A percentile compares a stretch with the other conserved stretches of the same genome.
Evolutionary conservation across 2,113 vertebrate genomes (phyloP).

Genomic region (Larimichthys crocea): DNA sequence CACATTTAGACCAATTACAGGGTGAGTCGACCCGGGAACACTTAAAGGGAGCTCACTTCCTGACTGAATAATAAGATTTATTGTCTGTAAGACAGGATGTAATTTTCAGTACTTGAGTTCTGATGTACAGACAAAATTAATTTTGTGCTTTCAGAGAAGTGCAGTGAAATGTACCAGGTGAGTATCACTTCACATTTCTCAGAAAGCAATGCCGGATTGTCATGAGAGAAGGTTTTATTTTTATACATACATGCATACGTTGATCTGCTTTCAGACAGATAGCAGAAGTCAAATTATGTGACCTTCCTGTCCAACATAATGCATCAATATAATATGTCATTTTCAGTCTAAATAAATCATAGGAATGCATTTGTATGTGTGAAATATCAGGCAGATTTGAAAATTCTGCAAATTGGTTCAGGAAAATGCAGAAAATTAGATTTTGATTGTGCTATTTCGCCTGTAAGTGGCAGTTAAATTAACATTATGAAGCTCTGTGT

Average conservation of each 20-base stretch:
- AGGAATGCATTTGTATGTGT: not conserved
- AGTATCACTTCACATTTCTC: slow-evolving; percentile 59
- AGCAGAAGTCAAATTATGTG: not conserved
- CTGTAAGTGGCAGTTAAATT: not conserved
- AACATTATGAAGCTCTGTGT: not conserved
- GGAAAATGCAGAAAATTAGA: not conserved
- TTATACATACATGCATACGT: not conserved
- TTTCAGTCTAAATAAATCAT: not conserved
- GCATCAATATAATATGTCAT: not conserved
- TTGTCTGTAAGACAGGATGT: slow-evolving; percentile 38
- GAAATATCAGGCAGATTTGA: not conserved
- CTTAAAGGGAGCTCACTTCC: slow-evolving; percentile 33
- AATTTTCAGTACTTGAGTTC: slow-evolving; percentile 34
- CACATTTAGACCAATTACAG: slow-evolving; percentile 48
- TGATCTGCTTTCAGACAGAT: slow-evolving; percentile 5
- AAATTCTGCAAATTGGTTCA: not conserved
- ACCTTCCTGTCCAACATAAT: not conserved
- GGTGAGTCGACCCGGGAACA: not conserved
- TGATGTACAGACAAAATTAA: slow-evolving; percentile 36
- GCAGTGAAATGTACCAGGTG: slow-evolving; percentile 12
- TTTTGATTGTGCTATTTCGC: not conserved
- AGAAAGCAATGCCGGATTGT: slow-evolving; percentile 20
- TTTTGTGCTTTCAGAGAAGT: slow-evolving; percentile 10
- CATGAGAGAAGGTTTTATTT: not conserved
- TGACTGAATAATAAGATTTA: slow-evolving; percentile 39